Evolutionary conservation across 2,888 invertebrate genomes (phyloP), one percentile per base, ranked within the genome.

Genomic region (Cephonodes hylas): DNA sequence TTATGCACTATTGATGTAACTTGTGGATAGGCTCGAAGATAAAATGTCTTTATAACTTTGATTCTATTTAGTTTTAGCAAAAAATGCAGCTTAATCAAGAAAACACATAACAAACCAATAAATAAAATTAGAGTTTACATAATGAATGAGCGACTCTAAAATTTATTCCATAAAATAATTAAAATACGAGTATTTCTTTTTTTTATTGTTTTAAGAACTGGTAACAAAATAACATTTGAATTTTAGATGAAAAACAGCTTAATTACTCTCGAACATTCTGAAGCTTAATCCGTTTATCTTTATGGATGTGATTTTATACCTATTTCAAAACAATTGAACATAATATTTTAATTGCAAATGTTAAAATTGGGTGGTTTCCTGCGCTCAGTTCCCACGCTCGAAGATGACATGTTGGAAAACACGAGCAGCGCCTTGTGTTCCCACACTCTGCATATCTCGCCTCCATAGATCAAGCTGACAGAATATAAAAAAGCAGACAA

Each of bases 401-500:
- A 77, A 88, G 91, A 92, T 88, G 91, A 86, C 88, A 90, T 85
- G 87, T 84, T 80, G 83, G 87, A 84, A 86, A 87, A 88, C 85
- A 83, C 81, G 81, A 78, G 78, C 83, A 76, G 73, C 72, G 76
- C 72, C 77, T 75, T 72, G 77, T 76, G 73, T 89, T 91, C 91
- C 85, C 92, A 91, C 91, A 91, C 91, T 91, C 90, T 91, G 91
- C 91, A 91, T 91, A 92, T 92, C 91, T 90, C 79, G 83, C 77
- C 85, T 76, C 86, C 91, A 90, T 92, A 91, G 88, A 91, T 91
- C 91, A 91, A 90, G 82, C 81, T 79, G 84, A 84, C 79, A 83
- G 84, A 86, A 85, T 84, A 81, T 85, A 88, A 91, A 89, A 89
- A 91, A 85, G 81, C 77, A 90, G 86, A 91, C 92, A 91, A 91